These are phyloP conservation scores for Meloe dianella DNA, from an alignment of 2,888 invertebrate genomes.

Conservation along the genomic window DNA sequence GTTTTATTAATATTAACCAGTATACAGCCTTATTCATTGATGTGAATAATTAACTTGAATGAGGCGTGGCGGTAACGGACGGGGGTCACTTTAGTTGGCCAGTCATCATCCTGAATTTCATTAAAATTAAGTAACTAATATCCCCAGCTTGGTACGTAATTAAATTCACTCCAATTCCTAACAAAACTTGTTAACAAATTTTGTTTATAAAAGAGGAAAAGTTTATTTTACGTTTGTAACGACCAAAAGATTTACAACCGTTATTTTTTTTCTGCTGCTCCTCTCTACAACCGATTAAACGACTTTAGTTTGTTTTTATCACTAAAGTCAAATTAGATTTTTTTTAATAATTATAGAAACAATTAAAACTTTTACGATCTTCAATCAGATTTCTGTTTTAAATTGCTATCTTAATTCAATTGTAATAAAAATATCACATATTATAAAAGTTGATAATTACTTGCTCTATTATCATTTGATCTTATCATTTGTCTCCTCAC, in stretches of 20 bases:
- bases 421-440: neutral
- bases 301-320: neutral
- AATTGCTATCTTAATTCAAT: neutral
- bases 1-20: neutral
- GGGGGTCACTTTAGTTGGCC: neutral
- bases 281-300: no score
- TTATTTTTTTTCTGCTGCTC: neutral
- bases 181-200: neutral
- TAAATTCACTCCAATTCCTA: neutral
- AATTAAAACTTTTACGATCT: neutral
- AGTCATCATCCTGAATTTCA: neutral
- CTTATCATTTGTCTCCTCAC: neutral
- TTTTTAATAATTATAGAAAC: neutral
- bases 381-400: neutral
- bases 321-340: neutral
- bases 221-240: neutral
- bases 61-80: neutral
- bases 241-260: neutral
- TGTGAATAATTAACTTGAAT: neutral
- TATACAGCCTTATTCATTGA: neutral
- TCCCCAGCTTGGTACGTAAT: neutral
- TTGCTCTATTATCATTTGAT: neutral
- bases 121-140: constrained; percentile 3
- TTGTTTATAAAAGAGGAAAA: neutral
- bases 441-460: neutral